These are phyloP conservation scores for Scaptomyza graminum DNA, from an alignment of 1,140 invertebrate genomes.

Conservation along the genomic window DNA sequence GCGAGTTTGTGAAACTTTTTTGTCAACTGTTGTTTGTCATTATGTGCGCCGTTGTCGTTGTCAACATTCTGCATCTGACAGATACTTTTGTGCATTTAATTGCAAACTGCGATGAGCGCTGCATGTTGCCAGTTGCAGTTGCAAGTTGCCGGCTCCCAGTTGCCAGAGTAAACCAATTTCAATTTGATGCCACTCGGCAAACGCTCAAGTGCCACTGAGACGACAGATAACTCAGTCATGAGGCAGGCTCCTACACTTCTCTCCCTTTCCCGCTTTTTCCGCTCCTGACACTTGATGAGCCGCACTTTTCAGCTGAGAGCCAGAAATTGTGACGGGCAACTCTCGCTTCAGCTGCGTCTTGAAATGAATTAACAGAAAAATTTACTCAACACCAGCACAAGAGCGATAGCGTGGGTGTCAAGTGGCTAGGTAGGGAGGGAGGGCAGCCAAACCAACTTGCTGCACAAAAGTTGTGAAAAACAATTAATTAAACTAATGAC, in stretches of 20 bases:
- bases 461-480: conserved; percentile 48
- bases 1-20: conserved; percentile 44
- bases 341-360: conserved; percentile 36
- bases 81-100: conserved; percentile 53
- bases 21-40: conserved; percentile 69
- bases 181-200: conserved; percentile 51
- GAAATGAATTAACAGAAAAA: conserved; percentile 63
- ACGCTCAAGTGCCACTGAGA: conserved; percentile 38
- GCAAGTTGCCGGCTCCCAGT: conserved; percentile 7
- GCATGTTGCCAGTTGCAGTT: conserved; percentile 22
- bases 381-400: conserved; percentile 57
- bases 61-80: conserved; percentile 50
- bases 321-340: conserved; percentile 53
- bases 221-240: conserved; percentile 16
- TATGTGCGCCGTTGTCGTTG: conserved; percentile 8
- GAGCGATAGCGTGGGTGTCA: not conserved
- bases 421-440: not conserved
- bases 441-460: not conserved
- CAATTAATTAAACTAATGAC: conserved; percentile 79
- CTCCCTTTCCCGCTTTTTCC: not conserved
- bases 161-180: conserved; percentile 41
- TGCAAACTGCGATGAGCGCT: conserved; percentile 14
- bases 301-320: conserved; percentile 52
- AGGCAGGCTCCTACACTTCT: not conserved
- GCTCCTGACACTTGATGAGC: conserved; percentile 52